Conservation (phyloP, 1,140 invertebrate genomes). For the Chionoecetes opilio region DNA sequence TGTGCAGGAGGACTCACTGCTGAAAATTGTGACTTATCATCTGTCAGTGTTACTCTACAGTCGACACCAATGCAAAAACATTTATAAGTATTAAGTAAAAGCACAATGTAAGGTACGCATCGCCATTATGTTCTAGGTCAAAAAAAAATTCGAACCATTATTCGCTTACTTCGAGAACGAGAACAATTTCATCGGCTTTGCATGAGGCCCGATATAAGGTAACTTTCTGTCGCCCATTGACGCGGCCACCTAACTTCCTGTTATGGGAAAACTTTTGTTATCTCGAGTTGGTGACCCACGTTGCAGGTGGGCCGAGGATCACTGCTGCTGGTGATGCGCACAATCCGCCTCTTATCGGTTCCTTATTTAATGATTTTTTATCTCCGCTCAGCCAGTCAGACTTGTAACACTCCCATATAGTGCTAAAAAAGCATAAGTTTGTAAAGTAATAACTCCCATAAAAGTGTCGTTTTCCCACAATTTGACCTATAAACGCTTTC, state of each 20-base stretch:
- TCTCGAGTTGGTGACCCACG: neutral
- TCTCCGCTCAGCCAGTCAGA: neutral
- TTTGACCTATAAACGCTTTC: too few relatives aligned
- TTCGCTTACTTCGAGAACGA: neutral
- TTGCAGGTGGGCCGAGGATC: neutral
- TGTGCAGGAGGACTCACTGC: too few relatives aligned
- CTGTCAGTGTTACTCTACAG: too few relatives aligned
- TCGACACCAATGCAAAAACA: neutral
- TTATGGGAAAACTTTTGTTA: slow-evolving; percentile 10
- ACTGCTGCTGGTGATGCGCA: neutral
- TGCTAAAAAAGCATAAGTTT: too few relatives aligned
- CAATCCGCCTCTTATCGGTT: neutral
- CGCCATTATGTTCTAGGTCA: neutral
- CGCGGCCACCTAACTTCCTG: neutral
- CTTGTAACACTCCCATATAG: neutral
- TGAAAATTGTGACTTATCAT: too few relatives aligned
- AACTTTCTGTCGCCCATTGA: slow-evolving; percentile 5
- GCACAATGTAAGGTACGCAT: too few relatives aligned
- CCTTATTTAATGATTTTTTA: neutral
- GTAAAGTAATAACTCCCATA: too few relatives aligned
- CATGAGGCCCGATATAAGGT: neutral
- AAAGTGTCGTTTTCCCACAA: too few relatives aligned
- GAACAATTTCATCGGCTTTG: slow-evolving; percentile 4
- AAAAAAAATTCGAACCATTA: neutral
- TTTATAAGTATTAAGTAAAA: too few relatives aligned